Evolutionary conservation across 37 sponge, comb jelly and placozoan species (phyloP), one percentile per base, ranked within the genome.

Genomic region (Amphimedon queenslandica): DNA sequence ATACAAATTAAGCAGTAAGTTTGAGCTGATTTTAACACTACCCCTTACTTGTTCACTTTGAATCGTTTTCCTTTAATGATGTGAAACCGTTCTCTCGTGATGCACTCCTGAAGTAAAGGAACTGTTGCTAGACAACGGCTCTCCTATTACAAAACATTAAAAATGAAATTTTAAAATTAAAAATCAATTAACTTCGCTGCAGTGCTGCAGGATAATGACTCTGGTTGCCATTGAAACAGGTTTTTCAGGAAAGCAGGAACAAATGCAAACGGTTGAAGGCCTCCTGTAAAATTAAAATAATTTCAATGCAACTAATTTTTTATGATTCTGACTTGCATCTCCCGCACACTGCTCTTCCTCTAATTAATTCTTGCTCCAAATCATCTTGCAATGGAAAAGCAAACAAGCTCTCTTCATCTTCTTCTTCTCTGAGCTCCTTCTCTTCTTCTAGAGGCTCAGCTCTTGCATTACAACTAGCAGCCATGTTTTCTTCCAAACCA

Each of bases 201-300:
- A 85, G 53, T 92, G 93, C 55, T 92, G 93, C 39, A 92, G 42
- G 37, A 92, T 92, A 18, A 84, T 69, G 39, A 92, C 43, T 42
- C 71, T 42, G 0, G 84, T 84, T 20, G 58, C 29, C 28, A 84
- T 84, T 16, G 58, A 31, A 11, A 92, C 32, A 0, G 81, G 85
- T 34, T 72, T 56, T 20, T 31, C 57, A 3, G 93, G 93, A 18
- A 92, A 87, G 43, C 77, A 87, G 68, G 63, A 67, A 34, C 93
- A 92, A 2, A 92, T 63, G 51, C 93, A 92, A 47, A 92, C 93
- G n/a, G 36, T 23, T 42, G 10, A 27, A 2, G 93, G 93, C 10
- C 93, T 69, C 73, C 84, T 92, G 35, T 23, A 55, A 41, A 57
- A 78, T n/a, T 18, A 4, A 30, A 23, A 24, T 6, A 57, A 37